Evolutionary conservation across 2,797 vertebrate species (phyloP).

Genomic region (Sparidentex hasta): DNA sequence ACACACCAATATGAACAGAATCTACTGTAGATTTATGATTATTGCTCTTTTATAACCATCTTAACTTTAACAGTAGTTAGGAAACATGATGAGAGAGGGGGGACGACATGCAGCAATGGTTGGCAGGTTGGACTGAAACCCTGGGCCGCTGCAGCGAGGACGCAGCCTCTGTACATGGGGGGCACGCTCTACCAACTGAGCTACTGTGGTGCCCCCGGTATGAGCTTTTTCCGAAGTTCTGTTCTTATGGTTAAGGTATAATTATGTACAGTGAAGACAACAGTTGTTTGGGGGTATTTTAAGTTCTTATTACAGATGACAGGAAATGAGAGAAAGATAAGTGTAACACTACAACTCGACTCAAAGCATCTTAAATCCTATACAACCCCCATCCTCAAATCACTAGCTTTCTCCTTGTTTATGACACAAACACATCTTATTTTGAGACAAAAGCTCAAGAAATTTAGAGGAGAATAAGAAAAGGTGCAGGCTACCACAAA

Average conservation of each 20-base stretch:
- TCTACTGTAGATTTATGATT: neutral
- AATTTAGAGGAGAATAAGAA: neutral
- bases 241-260: neutral
- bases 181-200: no score
- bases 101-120: no score
- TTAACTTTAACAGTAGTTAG: neutral
- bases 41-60: slow-evolving; percentile 1
- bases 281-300: neutral
- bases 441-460: neutral
- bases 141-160: no score
- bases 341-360: neutral
- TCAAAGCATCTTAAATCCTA: neutral
- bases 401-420: neutral
- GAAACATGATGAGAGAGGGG: no score
- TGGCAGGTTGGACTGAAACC: no score
- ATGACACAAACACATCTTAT: neutral
- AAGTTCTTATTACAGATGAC: neutral
- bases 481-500: neutral
- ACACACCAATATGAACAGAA: neutral
- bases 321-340: neutral
- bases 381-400: neutral
- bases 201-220: no score
- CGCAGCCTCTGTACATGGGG: no score
- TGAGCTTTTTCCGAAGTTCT: neutral
- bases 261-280: neutral